Base-by-base conservation (phyloP, 2,888 invertebrate species). In the Antitype chi region DNA sequence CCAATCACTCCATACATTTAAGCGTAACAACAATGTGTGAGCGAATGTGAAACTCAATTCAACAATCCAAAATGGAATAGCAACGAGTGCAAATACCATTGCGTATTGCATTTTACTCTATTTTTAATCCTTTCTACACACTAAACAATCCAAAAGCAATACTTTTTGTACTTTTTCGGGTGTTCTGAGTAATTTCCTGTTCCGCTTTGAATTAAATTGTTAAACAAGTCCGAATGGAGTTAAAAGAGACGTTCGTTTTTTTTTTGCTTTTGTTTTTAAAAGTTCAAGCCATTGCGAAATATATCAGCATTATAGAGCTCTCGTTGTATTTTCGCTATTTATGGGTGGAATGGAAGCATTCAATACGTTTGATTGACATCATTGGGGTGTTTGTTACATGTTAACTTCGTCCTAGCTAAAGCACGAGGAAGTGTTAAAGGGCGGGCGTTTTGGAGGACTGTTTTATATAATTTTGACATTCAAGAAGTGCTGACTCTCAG, bases 121-220 rank as follows among this genome's bases (percentile, higher is more conserved):
- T 68, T 82, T 71, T 71, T 43, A 70, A 52, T 53, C 23, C 59
- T 53, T 76, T 55, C 60, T 28, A 52, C 49, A 43, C 20, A 43
- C 52, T 57, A 78, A 82, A 83, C 78, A 70, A 82, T 60, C 52
- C 67, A 64, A 70, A 73, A 73, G 43, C 32, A 13, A 53, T 47
- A 8, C 38, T 25, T 76, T 75, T 85, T 69, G 1, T 25, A 13
- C 20, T 20, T 23, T 75, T 63, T 64, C 20, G 53, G 9, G 25
- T 17, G n/a, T 52, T 68, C 68, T 8, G 32, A 85, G 25, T 70
- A 52, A 68, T 49, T 78, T 62, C 13, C 7, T 23, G 32, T 68
- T 73, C 23, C 43, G 47, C 5, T 70, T 63, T 28, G 55, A 74
- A 85, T 70, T 78, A 64, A 73, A 73, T 72, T 72, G 72, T 85